Evolutionary conservation across 2,888 invertebrate species (phyloP).

Genomic region (Ormyrus labotus): DNA sequence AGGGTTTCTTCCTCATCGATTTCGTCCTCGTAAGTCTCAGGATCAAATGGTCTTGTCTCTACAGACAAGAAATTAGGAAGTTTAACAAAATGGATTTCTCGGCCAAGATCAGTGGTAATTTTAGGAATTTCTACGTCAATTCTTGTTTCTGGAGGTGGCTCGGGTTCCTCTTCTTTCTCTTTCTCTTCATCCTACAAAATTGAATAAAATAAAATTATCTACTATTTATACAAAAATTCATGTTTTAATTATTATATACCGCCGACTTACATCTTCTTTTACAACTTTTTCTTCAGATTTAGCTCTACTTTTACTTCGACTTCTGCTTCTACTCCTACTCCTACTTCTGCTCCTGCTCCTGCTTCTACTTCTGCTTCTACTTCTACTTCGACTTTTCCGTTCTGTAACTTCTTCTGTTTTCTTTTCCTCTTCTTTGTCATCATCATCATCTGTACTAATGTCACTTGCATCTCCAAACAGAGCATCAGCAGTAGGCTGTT

Average conservation of each 20-base stretch:
- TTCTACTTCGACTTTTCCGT: constrained; percentile 76
- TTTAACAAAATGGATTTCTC: constrained; percentile 96
- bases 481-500: constrained; percentile 85
- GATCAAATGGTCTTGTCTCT: constrained; percentile 97
- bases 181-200: constrained; percentile 77
- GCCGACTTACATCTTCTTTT: constrained; percentile 64
- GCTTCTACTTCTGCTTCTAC: constrained; percentile 74
- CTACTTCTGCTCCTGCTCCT: constrained; percentile 76
- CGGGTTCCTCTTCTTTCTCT: constrained; percentile 85
- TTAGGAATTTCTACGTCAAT: constrained; percentile 98
- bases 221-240: constrained; percentile 26
- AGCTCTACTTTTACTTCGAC: constrained; percentile 72
- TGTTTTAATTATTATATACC: background rate
- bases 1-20: constrained; percentile 98
- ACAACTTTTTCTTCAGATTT: constrained; percentile 69
- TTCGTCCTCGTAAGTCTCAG: constrained; percentile 97
- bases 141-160: constrained; percentile 92
- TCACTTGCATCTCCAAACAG: constrained; percentile 96
- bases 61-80: constrained; percentile 98
- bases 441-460: constrained; percentile 85
- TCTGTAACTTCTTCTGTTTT: constrained; percentile 76
- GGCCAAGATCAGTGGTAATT: constrained; percentile 93
- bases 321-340: constrained; percentile 71
- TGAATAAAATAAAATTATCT: background rate
- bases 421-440: constrained; percentile 77